Conservation (phyloP, 2,888 invertebrate genomes). For the Aspidiotus rigidus region DNA sequence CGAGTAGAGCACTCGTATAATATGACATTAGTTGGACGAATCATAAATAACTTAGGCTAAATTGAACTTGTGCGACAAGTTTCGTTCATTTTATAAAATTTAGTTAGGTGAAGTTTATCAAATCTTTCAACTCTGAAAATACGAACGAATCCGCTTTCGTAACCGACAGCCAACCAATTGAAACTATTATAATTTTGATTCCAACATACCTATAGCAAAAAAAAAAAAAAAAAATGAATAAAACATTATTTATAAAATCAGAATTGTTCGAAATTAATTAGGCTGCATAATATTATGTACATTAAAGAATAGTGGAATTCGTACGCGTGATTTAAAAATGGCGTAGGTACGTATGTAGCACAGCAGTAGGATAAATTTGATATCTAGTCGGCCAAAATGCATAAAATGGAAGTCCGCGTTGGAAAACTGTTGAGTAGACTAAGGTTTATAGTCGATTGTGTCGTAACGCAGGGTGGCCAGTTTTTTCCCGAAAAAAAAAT, state of each 20-base stretch:
- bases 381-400: no score
- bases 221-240: slow-evolving; percentile 7
- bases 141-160: slow-evolving; percentile 36
- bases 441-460: no score
- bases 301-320: no score
- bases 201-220: slow-evolving; percentile 34
- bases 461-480: no score
- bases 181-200: slow-evolving; percentile 36
- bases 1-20: background rate
- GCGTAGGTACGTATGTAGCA: no score
- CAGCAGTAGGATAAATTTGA: no score
- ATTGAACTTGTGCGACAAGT: slow-evolving; percentile 16
- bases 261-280: background rate
- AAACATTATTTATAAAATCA: slow-evolving; percentile 1
- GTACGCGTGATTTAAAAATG: no score
- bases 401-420: no score
- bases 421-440: no score
- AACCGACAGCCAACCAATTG: slow-evolving; percentile 34
- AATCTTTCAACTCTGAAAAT: slow-evolving; percentile 31
- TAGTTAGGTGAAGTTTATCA: slow-evolving; percentile 25
- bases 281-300: no score
- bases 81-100: slow-evolving; percentile 28
- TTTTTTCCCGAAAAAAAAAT: no score
- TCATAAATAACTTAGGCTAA: slow-evolving; percentile 3
- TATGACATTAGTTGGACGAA: background rate